These are phyloP conservation scores for Anolis carolinensis DNA, from an alignment of 2,113 vertebrate genomes.

Conservation along the genomic window DNA sequence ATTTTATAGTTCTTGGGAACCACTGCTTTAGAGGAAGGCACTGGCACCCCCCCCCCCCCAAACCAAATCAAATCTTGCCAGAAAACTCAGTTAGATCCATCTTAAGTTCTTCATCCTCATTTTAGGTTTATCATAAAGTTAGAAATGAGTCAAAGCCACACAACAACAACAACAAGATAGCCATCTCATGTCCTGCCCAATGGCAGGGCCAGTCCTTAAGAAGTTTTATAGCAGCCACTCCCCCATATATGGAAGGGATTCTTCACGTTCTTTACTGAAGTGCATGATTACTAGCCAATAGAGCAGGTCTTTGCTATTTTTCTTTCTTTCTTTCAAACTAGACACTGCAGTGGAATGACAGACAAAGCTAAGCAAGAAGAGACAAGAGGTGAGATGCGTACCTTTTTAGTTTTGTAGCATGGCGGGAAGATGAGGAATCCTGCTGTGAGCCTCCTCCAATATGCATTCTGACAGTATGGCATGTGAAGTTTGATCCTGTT, in stretches of 20 bases:
- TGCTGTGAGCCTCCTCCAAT: slow-evolving; percentile 66
- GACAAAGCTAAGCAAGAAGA: slow-evolving; percentile 61
- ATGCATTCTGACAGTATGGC: slow-evolving; percentile 44
- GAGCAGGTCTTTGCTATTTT: slow-evolving; percentile 38
- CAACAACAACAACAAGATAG: no score
- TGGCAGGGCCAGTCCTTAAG: not conserved
- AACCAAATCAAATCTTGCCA: no score
- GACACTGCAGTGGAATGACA: slow-evolving; percentile 38
- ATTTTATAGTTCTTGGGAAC: no score
- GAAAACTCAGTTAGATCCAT: no score
- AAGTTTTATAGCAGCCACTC: not conserved
- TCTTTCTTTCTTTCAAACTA: slow-evolving; percentile 19
- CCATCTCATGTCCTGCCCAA: not conserved
- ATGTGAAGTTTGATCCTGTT: slow-evolving; percentile 56
- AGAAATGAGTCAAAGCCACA: no score
- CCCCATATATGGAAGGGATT: not conserved
- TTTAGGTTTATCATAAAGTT: no score
- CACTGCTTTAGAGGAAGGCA: no score
- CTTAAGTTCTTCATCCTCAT: no score
- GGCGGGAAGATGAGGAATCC: slow-evolving; percentile 59
- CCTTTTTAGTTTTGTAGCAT: slow-evolving; percentile 58
- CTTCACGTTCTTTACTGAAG: slow-evolving; percentile 27
- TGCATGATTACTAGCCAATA: slow-evolving; percentile 45
- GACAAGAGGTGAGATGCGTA: slow-evolving; percentile 44
- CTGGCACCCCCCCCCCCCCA: no score